Conservation (phyloP, 2,888 invertebrate genomes). For the Nezara viridula region DNA sequence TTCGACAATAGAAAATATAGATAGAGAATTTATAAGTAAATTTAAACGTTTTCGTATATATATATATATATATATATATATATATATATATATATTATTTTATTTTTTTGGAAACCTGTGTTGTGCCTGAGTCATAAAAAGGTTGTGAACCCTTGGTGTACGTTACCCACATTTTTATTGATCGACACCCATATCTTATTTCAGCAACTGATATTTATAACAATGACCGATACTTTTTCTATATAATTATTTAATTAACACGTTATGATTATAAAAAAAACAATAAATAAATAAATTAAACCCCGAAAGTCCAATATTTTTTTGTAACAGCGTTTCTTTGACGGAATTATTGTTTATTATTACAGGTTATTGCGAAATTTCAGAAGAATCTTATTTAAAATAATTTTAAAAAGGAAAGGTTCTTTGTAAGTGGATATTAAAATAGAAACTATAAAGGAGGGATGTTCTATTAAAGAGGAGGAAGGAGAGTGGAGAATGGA, state of each 20-base stretch:
- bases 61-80: no score
- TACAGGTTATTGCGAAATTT: constrained; percentile 9
- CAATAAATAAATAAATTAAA: neutral
- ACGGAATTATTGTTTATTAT: constrained; percentile 9
- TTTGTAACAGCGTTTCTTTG: neutral
- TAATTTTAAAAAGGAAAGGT: constrained; percentile 35
- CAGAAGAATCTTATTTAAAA: constrained; percentile 19
- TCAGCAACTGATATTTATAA: no score
- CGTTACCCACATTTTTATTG: no score
- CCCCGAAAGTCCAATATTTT: neutral
- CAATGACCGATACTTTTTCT: neutral
- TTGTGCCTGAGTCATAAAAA: no score
- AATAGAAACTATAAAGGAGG: constrained; percentile 29
- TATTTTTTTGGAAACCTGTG: no score
- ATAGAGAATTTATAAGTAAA: no score
- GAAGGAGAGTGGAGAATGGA: neutral
- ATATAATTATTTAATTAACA: neutral
- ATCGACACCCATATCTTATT: no score
- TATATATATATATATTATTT: no score
- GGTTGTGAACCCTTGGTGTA: no score
- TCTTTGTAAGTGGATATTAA: constrained; percentile 17
- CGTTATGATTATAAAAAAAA: no score
- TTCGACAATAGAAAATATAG: no score
- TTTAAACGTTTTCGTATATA: no score
- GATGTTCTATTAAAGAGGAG: constrained; percentile 9